Evolutionary conservation across 2,888 invertebrate genomes (phyloP).

Genomic region (Encarsia formosa): DNA sequence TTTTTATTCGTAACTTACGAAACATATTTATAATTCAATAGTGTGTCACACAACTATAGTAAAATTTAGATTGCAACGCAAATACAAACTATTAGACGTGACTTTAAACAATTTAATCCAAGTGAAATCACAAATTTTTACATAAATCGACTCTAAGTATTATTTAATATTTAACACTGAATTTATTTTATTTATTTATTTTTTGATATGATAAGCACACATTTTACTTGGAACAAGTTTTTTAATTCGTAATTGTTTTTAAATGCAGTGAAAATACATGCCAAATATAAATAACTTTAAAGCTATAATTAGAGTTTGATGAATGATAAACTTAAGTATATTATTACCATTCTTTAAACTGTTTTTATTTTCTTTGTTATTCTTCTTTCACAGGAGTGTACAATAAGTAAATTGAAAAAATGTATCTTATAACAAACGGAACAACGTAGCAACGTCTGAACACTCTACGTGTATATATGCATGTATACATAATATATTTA

Average conservation of each 20-base stretch:
- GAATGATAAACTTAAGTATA: conserved; percentile 17
- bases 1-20: conserved; percentile 5
- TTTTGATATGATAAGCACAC: conserved; percentile 23
- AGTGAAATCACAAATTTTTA: conserved; percentile 9
- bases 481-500: conserved; percentile 1
- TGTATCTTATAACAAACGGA: conserved; percentile 18
- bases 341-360: background rate
- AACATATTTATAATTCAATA: conserved; percentile 10
- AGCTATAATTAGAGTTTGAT: conserved; percentile 11
- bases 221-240: conserved; percentile 18
- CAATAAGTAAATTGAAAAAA: conserved; percentile 18
- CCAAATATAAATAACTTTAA: conserved; percentile 17
- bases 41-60: conserved; percentile 6
- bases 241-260: conserved; percentile 11
- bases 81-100: conserved; percentile 4
- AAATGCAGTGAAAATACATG: conserved; percentile 20
- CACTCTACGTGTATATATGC: conserved; percentile 24
- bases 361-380: background rate
- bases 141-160: conserved; percentile 17
- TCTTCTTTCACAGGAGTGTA: background rate
- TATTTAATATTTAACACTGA: conserved; percentile 21
- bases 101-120: conserved; percentile 7
- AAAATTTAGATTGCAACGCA: conserved; percentile 7
- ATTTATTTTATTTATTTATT: too few relatives aligned
- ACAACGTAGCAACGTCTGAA: conserved; percentile 23